A percentile compares a stretch with the other conserved stretches of the same genome.
These are phyloP conservation scores for Perodicticus potto DNA, from an alignment of 2,797 vertebrate genomes.

Conservation along the genomic window DNA sequence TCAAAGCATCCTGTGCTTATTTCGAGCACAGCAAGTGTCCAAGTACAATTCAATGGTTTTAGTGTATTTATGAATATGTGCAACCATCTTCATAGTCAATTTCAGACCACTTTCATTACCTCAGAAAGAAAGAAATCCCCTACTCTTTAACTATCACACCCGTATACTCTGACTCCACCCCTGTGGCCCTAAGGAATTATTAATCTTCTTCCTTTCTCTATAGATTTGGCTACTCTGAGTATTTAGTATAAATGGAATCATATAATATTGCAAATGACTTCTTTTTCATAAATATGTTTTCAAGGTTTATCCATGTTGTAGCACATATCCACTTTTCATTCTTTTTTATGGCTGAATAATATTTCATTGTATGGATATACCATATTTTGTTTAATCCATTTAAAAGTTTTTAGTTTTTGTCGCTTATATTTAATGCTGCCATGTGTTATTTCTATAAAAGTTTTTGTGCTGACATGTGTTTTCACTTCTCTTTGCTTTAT, in stretches of 20 bases:
- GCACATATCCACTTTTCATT: neutral
- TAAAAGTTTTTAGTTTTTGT: neutral
- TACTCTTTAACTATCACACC: neutral
- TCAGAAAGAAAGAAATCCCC: neutral
- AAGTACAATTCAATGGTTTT: neutral
- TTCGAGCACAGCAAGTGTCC: neutral
- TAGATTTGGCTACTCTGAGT: neutral
- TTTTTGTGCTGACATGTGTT: neutral
- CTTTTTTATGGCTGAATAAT: conserved; percentile 24
- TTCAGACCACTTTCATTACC: neutral
- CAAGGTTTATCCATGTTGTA: neutral
- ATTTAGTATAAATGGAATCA: neutral
- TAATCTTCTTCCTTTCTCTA: neutral
- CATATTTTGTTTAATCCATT: conserved; percentile 4
- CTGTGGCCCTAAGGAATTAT: neutral
- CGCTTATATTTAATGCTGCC: neutral
- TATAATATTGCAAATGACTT: neutral
- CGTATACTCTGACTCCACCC: too few species aligned
- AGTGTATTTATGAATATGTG: neutral
- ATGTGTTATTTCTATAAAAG: neutral
- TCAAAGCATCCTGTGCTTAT: neutral
- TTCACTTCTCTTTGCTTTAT: neutral
- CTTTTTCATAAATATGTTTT: neutral
- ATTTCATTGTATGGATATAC: neutral
- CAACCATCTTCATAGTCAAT: neutral